Conservation (phyloP, 2,113 vertebrate genomes). For the Glareola pratincola region DNA sequence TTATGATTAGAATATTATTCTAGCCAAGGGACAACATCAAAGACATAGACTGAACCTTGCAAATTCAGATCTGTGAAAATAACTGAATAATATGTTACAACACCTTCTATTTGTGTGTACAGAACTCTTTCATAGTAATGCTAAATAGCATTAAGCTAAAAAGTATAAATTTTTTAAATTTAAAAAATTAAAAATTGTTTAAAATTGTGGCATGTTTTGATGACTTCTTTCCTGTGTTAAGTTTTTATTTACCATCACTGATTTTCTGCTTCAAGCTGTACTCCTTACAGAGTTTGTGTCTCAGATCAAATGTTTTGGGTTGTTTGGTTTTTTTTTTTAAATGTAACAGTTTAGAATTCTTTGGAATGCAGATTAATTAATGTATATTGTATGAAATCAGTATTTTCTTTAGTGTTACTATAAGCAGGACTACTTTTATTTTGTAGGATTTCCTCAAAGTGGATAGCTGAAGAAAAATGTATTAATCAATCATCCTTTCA, state of each 20-base stretch:
- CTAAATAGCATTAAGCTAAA: background rate
- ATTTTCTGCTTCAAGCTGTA: background rate
- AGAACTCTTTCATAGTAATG: background rate
- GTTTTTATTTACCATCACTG: background rate
- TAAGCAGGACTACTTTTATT: background rate
- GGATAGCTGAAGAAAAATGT: background rate
- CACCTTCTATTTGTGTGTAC: background rate
- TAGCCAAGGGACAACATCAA: background rate
- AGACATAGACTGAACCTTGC: background rate
- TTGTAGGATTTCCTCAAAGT: background rate
- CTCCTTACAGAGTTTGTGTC: rapidly evolving
- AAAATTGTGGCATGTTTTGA: background rate
- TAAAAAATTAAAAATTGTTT: background rate
- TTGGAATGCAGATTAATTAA: background rate
- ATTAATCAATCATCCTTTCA: background rate
- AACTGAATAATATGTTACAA: background rate
- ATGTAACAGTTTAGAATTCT: background rate
- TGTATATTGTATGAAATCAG: background rate
- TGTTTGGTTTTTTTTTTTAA: background rate
- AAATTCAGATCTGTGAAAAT: background rate
- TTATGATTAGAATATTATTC: background rate
- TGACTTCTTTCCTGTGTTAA: background rate
- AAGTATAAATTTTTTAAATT: background rate
- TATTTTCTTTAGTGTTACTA: background rate
- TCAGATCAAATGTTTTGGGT: background rate